These are phyloP conservation scores for Protobothrops mucrosquamatus DNA, from an alignment of 2,113 vertebrate genomes.

Conservation along the genomic window DNA sequence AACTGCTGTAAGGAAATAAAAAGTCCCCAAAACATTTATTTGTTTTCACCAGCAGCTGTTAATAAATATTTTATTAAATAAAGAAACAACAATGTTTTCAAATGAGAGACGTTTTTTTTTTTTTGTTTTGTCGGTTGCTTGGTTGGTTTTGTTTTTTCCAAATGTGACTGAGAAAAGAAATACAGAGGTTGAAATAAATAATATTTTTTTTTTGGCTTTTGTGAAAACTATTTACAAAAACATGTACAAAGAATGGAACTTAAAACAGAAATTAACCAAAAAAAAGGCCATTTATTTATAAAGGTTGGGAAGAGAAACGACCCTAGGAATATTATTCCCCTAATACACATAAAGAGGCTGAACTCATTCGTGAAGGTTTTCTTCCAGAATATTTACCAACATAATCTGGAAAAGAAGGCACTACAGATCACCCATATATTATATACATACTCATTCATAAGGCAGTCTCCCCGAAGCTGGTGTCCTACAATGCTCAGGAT, in stretches of 20 bases:
- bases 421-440: slow-evolving; percentile 50
- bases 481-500: not conserved
- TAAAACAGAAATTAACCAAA: slow-evolving; percentile 54
- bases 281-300: slow-evolving; percentile 29
- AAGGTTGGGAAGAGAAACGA: not conserved
- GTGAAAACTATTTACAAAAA: slow-evolving; percentile 78
- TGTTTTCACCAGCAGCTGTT: slow-evolving; percentile 55
- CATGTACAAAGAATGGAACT: slow-evolving; percentile 68
- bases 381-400: slow-evolving; percentile 23
- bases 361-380: slow-evolving; percentile 31
- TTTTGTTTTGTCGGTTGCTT: slow-evolving; percentile 21
- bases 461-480: not conserved
- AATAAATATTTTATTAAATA: slow-evolving; percentile 85
- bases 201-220: slow-evolving; percentile 62
- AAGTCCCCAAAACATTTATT: slow-evolving; percentile 58
- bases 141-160: slow-evolving; percentile 19
- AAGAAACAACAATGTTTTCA: slow-evolving; percentile 66
- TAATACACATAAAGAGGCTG: slow-evolving; percentile 15
- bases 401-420: slow-evolving; percentile 26
- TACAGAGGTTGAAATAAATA: slow-evolving; percentile 75
- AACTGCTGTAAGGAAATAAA: slow-evolving; percentile 52
- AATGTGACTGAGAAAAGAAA: slow-evolving; percentile 46
- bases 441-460: not conserved
- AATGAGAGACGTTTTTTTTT: slow-evolving; percentile 44
- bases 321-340: slow-evolving; percentile 43